Evolutionary conservation across 2,888 invertebrate species (phyloP).

Genomic region (Tipula helvola): DNA sequence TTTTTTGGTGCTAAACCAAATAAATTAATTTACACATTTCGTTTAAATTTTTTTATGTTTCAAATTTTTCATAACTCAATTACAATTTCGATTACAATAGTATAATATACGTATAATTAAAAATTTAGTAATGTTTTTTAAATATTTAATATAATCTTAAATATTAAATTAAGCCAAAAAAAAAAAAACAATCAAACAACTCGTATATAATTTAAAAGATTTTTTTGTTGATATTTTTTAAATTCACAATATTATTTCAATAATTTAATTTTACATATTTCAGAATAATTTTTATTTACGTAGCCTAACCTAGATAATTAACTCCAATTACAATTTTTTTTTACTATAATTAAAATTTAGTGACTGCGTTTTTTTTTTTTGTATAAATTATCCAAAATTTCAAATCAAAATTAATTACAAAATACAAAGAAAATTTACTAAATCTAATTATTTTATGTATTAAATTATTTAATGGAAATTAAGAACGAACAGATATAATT

Average conservation of each 20-base stretch:
- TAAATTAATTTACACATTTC: background rate
- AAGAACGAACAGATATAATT: background rate
- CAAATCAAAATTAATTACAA: background rate
- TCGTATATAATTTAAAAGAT: background rate
- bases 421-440: background rate
- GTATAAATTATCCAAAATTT: background rate
- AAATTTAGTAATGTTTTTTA: background rate
- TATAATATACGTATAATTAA: background rate
- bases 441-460: background rate
- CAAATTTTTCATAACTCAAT: background rate
- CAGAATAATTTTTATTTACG: background rate
- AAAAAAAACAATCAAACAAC: background rate
- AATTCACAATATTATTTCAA: background rate
- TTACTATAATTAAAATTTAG: background rate
- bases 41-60: background rate
- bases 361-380: background rate
- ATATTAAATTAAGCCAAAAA: background rate
- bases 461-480: background rate
- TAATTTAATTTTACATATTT: background rate
- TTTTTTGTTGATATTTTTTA: background rate
- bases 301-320: background rate
- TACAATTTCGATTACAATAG: background rate
- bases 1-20: no score
- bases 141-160: background rate
- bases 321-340: background rate